Percentiles rank a stretch among this genome's conserved stretches.
phyloP scores from a whole-genome alignment of 2,113 vertebrate species.

The Ancistrus triradiatus region DNA sequence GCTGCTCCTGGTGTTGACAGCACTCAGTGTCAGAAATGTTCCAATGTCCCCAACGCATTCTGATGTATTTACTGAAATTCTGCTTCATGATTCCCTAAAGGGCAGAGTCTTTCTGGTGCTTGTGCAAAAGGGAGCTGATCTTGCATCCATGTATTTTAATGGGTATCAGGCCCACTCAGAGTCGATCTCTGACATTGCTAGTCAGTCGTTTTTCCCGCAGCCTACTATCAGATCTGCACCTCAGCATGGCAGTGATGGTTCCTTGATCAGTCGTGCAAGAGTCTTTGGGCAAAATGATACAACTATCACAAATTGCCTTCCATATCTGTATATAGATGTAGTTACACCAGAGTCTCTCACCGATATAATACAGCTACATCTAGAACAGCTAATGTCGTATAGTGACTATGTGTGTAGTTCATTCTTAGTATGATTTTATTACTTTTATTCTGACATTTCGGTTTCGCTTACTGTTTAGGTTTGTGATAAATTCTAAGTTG shows the following conservation, averaged over 20 bases:
- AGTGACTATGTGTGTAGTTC: no score
- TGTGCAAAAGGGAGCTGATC: constrained; percentile 1
- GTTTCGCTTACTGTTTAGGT: no score
- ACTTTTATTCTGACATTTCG: no score
- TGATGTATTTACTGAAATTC: constrained; percentile 22
- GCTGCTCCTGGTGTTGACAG: constrained; percentile 23
- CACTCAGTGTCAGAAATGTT: constrained; percentile 22
- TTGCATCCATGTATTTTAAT: constrained; percentile 26
- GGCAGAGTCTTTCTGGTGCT: constrained; percentile 5
- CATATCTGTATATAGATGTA: no score
- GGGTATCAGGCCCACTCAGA: constrained; percentile 26
- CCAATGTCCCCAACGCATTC: not conserved
- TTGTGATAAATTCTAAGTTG: no score
- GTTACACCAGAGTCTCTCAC: no score
- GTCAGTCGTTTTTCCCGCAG: constrained; percentile 29
- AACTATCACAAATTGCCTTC: no score
- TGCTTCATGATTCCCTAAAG: constrained; percentile 9
- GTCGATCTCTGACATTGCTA: constrained; percentile 22
- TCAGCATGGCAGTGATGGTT: constrained; percentile 26
- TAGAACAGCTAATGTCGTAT: no score
- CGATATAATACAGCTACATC: no score
- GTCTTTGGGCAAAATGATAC: no score
- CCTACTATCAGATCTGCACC: constrained; percentile 21
- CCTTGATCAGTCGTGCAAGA: no score
- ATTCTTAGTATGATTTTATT: no score